Evolutionary conservation across 2,797 vertebrate species (phyloP), one percentile per base, ranked within the genome.

Genomic region (Gobio occitaniae): DNA sequence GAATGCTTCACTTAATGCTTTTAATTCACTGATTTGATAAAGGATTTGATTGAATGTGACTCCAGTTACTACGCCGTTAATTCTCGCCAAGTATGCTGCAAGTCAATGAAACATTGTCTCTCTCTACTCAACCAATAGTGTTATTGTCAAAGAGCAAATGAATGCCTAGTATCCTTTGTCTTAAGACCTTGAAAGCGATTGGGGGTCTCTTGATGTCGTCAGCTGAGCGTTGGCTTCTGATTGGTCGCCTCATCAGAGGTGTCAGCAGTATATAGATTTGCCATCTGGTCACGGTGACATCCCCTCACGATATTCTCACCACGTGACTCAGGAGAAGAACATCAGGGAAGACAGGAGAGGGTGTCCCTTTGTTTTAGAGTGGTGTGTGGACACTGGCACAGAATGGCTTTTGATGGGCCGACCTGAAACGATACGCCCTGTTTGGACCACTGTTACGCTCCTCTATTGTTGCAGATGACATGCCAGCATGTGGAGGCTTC

Each of bases 341-440:
- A 87, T 84, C 89, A 86, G 87, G 82, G 89, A 89, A 92, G 89
- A 89, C 77, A 78, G 78, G 69, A 87, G 77, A 86, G 78, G 88
- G 79, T 90, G 89, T 82, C 54, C 72, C 93, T 93, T 95, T 95
- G 93, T 95, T 92, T 89, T 68, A 75, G 71, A 61, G 89, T 47
- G 44, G 6, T 38, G 70, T 86, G 88, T 92, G 72, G 91, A 91
- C 92, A 90, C 85, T 89, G 91, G 89, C 90, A 92, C 93, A 84
- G 90, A 91, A 54, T 88, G 89, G 89, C 71, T 75, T 79, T 65
- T 84, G 86, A 78, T 86, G 69, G 70, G 41, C 68, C 25, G 47
- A 78, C 70, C 44, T 52, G 21, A 74, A 50, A 86, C 75, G 10
- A 82, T 69, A 72, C 68, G 80, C 69, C 87, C 89, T 69, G 83